Conservation (phyloP, 2,888 invertebrate genomes). For the Hyposoter dolosus region DNA sequence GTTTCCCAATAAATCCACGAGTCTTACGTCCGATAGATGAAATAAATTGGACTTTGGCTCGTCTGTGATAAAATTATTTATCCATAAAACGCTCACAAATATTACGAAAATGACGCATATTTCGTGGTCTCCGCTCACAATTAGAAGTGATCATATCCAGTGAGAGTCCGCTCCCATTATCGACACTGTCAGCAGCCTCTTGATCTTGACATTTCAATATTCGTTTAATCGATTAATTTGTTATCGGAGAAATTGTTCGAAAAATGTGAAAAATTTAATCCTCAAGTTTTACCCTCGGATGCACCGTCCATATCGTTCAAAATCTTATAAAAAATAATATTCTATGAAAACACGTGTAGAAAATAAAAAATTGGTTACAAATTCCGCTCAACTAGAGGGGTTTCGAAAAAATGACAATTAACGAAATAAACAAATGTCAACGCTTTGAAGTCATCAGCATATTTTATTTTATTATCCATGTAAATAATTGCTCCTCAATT, state of each 20-base stretch:
- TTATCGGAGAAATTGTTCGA: not conserved
- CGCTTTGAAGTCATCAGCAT: conserved; percentile 53
- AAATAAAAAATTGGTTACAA: conserved; percentile 32
- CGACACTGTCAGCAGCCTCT: not conserved
- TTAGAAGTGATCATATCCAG: conserved; percentile 45
- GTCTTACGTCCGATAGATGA: conserved; percentile 38
- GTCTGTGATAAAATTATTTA: conserved; percentile 28
- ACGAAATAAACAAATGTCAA: conserved; percentile 3
- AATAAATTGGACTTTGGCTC: conserved; percentile 31
- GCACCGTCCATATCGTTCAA: conserved; percentile 48
- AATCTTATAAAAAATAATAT: conserved; percentile 32
- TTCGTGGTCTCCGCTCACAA: conserved; percentile 28
- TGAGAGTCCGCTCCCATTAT: not conserved
- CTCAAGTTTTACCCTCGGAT: conserved; percentile 32
- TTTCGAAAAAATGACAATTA: not conserved
- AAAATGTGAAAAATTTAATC: not conserved
- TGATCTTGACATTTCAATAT: conserved; percentile 34
- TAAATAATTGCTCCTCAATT: not conserved
- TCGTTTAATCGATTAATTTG: not conserved
- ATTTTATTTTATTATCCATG: not conserved
- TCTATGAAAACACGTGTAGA: conserved; percentile 18
- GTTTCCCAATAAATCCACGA: conserved; percentile 12
- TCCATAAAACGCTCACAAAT: not conserved
- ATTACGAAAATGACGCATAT: not conserved
- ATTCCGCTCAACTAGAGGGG: not conserved